Base-by-base conservation (phyloP, 1,140 invertebrate genomes). In the Orchesella cincta region DNA sequence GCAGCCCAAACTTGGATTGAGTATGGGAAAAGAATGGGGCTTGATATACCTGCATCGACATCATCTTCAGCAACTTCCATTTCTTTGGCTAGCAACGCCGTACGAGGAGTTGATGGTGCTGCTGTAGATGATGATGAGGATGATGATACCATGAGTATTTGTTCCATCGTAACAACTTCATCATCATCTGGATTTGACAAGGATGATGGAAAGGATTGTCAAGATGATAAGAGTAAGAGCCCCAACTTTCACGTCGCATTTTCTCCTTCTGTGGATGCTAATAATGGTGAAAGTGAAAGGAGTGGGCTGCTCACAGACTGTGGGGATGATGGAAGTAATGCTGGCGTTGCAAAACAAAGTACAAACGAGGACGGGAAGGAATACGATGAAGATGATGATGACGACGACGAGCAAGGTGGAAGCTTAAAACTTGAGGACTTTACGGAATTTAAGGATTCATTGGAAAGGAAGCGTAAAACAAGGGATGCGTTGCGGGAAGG, bases 11-110 rank as follows among this genome's bases (percentile, higher is more conserved):
- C 62, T 5, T 67, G 62, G 62, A 67, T 67, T 67, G 62, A 67
- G 8, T 67, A 67, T n/a, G 62, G 62, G 26, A 67, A 33, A 33
- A 67, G n/a, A 33, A 33, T 67, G 23, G 62, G 62, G n/a, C 23
- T 67, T 3, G 31, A 33, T n/a, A 67, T 67, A 8, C 62, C 62
- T 31, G 26, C 31, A 12, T 67, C 62, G 8, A 29, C 62, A 8
- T 67, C 62, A 14, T 67, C 62, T 33, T 67, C 62, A 2, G 62
- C 62, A 12, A 67, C 62, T 12, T 67, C 62, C 62, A 67, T 67
- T 67, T 67, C 62, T 12, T 2, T 8, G 8, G 62, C 62, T n/a
- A 29, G 62, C 8, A 67, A 33, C 8, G 5, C 33, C 54, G 26
- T 57, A n/a, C 54, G 26, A 26, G 54, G 54, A 5, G 18, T 5